Conservation (phyloP, 1,140 invertebrate species). For the Archegozetes longisetosus region DNA sequence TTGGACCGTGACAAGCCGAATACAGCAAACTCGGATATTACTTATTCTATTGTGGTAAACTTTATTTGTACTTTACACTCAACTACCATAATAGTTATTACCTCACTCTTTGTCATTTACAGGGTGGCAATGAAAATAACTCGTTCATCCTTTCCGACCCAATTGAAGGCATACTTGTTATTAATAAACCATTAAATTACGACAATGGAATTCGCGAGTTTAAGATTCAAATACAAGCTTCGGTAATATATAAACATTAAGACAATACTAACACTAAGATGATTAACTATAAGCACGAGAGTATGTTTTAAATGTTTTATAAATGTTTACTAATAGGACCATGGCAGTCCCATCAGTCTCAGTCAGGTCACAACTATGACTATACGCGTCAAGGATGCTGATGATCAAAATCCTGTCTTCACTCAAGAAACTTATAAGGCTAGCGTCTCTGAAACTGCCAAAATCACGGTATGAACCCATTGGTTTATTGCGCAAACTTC, state of each 20-base stretch:
- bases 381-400: conserved; percentile 58
- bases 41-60: conserved; percentile 52
- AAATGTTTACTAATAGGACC: conserved; percentile 22
- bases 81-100: too few relatives aligned
- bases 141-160: conserved; percentile 63
- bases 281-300: not conserved
- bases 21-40: conserved; percentile 71
- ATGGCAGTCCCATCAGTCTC: conserved; percentile 25
- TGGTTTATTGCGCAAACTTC: not conserved
- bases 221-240: conserved; percentile 51
- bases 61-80: too few relatives aligned
- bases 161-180: conserved; percentile 50
- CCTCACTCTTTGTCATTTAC: too few relatives aligned
- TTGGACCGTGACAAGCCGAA: conserved; percentile 66
- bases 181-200: conserved; percentile 55
- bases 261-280: not conserved
- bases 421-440: conserved; percentile 57
- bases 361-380: conserved; percentile 48
- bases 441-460: conserved; percentile 47
- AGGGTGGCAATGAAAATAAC: conserved; percentile 47
- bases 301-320: not conserved
- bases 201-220: conserved; percentile 59
- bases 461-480: conserved; percentile 22
- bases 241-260: conserved; percentile 35
- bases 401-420: conserved; percentile 74